Evolutionary conservation across 1,140 invertebrate species (phyloP), one percentile per base, ranked within the genome.

Genomic region (Caligus rogercresseyi): DNA sequence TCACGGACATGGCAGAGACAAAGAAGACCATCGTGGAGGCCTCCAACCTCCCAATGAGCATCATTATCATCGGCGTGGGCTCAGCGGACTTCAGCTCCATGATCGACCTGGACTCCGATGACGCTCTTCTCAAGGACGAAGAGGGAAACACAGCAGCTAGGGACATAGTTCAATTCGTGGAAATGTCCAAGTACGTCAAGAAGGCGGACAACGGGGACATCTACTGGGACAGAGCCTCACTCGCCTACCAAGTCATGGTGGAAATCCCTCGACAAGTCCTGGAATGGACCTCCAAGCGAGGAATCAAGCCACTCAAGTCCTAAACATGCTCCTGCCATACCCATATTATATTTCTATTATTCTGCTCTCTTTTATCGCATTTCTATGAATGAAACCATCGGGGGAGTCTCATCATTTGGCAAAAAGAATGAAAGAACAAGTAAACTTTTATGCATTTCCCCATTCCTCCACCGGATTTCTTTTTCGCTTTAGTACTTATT

Each of bases 21-120:
- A 70, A 70, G 57, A 67, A 73, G 72, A 74, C 75, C 4, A 73
- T 76, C 26, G 72, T 78, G 15, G 66, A 75, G 54, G 79, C 79
- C 3, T 78, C 79, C 0, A 66, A 67, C 20, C 70, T 80, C 3
- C 80, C 80, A 0, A 74, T 81, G 72, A 80, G 78, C 0, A 75
- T 81, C 24, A 80, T 81, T 61, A 81, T 82, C 62, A 74, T 81
- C n/a, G 80, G 80, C 19, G 31, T 54, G 24, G 74, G 74, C 2
- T 68, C 69, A 25, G 74, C 74, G 56, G 74, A 76, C 65, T 76
- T 76, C 66, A 67, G 68, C 20, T 71, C 71, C 16, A 76, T 76
- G 75, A 71, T 75, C 59, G 69, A 69, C 58, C 66, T 76, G 4
- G 75, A 76, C 65, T 70, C 70, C 56, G 75, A 76, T 65, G 74